These are phyloP conservation scores for Drosophila lutescens DNA, from an alignment of 2,888 invertebrate genomes.

Conservation along the genomic window DNA sequence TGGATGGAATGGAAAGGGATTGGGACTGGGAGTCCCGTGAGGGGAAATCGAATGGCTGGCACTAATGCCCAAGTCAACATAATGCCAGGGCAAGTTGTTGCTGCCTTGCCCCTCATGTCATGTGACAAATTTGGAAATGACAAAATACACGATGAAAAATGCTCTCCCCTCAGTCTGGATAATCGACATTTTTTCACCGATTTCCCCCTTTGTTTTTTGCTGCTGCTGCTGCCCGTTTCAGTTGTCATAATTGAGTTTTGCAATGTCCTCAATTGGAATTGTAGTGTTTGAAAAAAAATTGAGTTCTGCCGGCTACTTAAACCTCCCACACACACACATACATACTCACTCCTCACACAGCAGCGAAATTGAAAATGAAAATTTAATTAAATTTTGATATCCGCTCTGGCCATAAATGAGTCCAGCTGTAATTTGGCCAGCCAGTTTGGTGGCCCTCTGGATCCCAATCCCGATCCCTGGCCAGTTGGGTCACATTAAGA, in stretches of 20 bases:
- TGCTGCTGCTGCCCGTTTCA: slow-evolving; percentile 38
- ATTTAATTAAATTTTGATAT: slow-evolving; percentile 79
- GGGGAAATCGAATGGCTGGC: slow-evolving; percentile 8
- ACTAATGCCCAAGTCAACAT: slow-evolving; percentile 78
- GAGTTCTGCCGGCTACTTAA: slow-evolving; percentile 46
- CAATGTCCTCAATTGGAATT: slow-evolving; percentile 47
- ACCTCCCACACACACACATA: slow-evolving; percentile 1
- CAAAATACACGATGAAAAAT: slow-evolving; percentile 70
- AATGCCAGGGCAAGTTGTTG: slow-evolving; percentile 54
- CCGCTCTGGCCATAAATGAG: slow-evolving; percentile 61
- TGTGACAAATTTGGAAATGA: slow-evolving; percentile 80
- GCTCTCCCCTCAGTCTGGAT: slow-evolving; percentile 53
- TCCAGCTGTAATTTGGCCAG: slow-evolving; percentile 55
- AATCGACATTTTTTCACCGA: slow-evolving; percentile 67
- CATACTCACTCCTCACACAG: neutral
- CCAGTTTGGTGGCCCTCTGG: slow-evolving; percentile 31
- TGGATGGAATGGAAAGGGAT: slow-evolving; percentile 3
- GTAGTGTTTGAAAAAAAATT: slow-evolving; percentile 55
- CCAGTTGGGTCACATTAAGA: slow-evolving; percentile 67
- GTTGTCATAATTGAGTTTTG: slow-evolving; percentile 76
- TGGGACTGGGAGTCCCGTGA: neutral
- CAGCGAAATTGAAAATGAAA: slow-evolving; percentile 75
- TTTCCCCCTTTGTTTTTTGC: slow-evolving; percentile 29
- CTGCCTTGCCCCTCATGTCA: slow-evolving; percentile 70
- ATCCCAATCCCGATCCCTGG: neutral